Percentiles rank a stretch among this genome's conserved stretches.
phyloP scores from a whole-genome alignment of 2,888 invertebrate genomes.

The Nephrocerus scutellatus region DNA sequence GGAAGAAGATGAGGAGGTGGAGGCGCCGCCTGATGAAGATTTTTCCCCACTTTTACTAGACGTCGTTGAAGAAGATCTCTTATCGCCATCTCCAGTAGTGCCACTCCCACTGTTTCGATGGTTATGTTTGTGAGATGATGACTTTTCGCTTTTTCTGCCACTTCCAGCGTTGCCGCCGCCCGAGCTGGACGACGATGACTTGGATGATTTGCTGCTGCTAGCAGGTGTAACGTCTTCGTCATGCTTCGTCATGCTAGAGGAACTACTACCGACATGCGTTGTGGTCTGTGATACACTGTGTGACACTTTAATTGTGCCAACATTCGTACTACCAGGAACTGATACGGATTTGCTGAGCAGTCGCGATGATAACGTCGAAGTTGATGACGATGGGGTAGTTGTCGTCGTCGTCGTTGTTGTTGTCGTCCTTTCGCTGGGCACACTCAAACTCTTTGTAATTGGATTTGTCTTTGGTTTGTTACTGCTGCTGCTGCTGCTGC shows the following conservation, averaged over 20 bases:
- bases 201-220: constrained; percentile 27
- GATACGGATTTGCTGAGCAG: constrained; percentile 42
- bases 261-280: constrained; percentile 38
- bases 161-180: constrained; percentile 26
- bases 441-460: constrained; percentile 43
- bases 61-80: no score
- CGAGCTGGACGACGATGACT: constrained; percentile 15
- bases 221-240: constrained; percentile 19
- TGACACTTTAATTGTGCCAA: constrained; percentile 36
- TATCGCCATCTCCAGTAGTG: constrained; percentile 28
- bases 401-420: constrained; percentile 17
- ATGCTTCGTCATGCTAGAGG: constrained; percentile 18
- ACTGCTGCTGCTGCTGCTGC: constrained; percentile 20
- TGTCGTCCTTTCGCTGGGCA: constrained; percentile 28
- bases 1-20: no score
- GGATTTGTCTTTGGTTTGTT: constrained; percentile 34
- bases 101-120: constrained; percentile 36
- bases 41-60: no score
- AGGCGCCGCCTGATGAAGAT: no score
- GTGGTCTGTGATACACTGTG: constrained; percentile 17
- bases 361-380: constrained; percentile 22
- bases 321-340: constrained; percentile 46
- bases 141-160: constrained; percentile 34
- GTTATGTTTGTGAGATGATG: constrained; percentile 38
- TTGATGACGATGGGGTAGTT: no score